Conservation (phyloP, 1,140 invertebrate genomes). For the Nasonia vitripennis region DNA sequence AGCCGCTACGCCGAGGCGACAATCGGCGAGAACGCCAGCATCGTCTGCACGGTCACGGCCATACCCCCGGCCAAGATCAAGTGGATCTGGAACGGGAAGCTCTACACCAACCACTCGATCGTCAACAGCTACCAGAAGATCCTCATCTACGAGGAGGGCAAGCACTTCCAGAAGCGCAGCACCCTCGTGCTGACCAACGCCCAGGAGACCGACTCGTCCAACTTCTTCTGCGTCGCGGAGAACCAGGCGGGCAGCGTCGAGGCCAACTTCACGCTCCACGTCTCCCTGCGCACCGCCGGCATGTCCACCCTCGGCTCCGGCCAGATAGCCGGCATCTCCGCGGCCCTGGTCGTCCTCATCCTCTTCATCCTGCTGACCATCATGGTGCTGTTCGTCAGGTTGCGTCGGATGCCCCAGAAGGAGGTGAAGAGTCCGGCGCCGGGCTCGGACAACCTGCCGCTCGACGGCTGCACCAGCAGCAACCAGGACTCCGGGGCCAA, state of each 20-base stretch:
- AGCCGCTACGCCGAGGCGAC: conserved; percentile 85
- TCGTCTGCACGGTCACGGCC: conserved; percentile 86
- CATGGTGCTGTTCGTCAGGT: conserved; percentile 82
- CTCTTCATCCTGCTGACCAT: conserved; percentile 85
- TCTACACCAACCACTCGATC: conserved; percentile 86
- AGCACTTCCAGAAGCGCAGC: conserved; percentile 81
- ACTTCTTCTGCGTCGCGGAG: conserved; percentile 93
- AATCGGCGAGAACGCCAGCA: conserved; percentile 89
- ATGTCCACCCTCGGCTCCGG: conserved; percentile 88
- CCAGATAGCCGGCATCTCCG: conserved; percentile 89
- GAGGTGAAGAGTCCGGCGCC: conserved; percentile 86
- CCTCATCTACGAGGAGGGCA: conserved; percentile 86
- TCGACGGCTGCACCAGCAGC: conserved; percentile 61
- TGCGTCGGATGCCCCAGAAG: conserved; percentile 81
- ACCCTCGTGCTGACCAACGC: conserved; percentile 90
- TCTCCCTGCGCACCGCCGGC: conserved; percentile 84
- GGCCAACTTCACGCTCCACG: conserved; percentile 91
- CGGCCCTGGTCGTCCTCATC: conserved; percentile 86
- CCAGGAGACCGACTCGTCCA: conserved; percentile 89
- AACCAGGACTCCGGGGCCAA: conserved; percentile 36
- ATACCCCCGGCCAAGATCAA: conserved; percentile 87
- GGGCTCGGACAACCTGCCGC: conserved; percentile 75
- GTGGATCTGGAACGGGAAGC: conserved; percentile 91
- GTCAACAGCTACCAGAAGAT: conserved; percentile 89
- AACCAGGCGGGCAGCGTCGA: conserved; percentile 94